These are phyloP conservation scores for Trypoxylus dichotomus DNA, from an alignment of 1,140 invertebrate species.

Conservation along the genomic window DNA sequence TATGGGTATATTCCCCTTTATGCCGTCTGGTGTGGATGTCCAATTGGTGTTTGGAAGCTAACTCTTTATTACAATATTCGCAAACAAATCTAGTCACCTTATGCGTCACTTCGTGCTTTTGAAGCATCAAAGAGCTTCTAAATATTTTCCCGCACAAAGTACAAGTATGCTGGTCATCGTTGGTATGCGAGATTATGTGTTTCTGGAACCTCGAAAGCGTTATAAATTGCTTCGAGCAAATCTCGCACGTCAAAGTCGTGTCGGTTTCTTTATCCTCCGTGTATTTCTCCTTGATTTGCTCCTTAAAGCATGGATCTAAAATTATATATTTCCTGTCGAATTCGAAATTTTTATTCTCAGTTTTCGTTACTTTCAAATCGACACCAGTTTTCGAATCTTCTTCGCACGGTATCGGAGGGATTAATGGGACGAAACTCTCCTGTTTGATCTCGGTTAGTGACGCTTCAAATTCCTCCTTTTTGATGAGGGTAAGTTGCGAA, in stretches of 20 bases:
- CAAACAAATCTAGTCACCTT: not conserved
- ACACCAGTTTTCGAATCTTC: not conserved
- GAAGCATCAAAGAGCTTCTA: not conserved
- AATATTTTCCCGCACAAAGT: constrained; percentile 36
- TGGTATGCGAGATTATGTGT: constrained; percentile 39
- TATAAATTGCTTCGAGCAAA: not conserved
- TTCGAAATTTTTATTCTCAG: not conserved
- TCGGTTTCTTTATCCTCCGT: not conserved
- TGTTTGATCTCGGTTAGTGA: not conserved
- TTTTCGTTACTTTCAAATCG: not conserved
- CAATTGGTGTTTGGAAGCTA: constrained; percentile 10
- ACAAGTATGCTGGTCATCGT: constrained; percentile 39
- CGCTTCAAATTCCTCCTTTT: constrained; percentile 4
- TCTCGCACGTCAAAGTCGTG: not conserved
- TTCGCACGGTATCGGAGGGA: not conserved
- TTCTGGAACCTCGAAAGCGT: not conserved
- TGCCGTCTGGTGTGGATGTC: not conserved
- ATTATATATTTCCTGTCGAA: not conserved
- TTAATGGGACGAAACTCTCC: not conserved
- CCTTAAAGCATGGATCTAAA: not conserved
- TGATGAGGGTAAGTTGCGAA: not conserved
- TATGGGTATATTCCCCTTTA: not conserved
- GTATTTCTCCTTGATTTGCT: not conserved
- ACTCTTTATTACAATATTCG: constrained; percentile 13
- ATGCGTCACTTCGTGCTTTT: not conserved